phyloP scores from a whole-genome alignment of 2,888 invertebrate genomes.

The Pachydiplax longipennis region DNA sequence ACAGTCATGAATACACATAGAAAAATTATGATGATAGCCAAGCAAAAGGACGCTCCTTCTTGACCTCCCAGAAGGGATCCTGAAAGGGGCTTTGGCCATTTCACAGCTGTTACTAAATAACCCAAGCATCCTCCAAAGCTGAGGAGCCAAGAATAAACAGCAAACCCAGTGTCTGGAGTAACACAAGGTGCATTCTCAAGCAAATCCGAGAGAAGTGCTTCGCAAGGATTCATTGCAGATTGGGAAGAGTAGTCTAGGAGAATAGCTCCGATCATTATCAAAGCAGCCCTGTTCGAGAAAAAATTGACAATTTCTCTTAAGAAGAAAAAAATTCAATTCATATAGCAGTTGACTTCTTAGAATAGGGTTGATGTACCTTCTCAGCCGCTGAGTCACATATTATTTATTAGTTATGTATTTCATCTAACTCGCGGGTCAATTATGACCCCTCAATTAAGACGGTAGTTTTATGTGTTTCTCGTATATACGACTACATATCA shows the following conservation, averaged over 20 bases:
- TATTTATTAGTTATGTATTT: no score
- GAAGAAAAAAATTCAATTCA: no score
- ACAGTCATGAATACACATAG: conserved; percentile 52
- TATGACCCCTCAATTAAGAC: no score
- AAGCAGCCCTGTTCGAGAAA: conserved; percentile 47
- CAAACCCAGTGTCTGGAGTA: conserved; percentile 52
- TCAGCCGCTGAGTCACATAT: no score
- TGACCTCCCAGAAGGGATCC: conserved; percentile 50
- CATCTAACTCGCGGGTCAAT: no score
- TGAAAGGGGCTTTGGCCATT: conserved; percentile 51
- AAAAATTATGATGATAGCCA: conserved; percentile 52
- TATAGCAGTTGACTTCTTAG: no score
- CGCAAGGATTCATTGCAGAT: conserved; percentile 55
- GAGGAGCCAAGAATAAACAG: conserved; percentile 55
- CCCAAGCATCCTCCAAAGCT: conserved; percentile 56
- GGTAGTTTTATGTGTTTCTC: no score
- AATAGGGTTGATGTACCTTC: no score
- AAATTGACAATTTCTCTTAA: no score
- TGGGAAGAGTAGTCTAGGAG: conserved; percentile 54
- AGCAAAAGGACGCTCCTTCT: conserved; percentile 54
- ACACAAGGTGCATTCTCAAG: conserved; percentile 50
- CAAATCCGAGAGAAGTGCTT: conserved; percentile 55
- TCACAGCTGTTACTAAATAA: conserved; percentile 54
- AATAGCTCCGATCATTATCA: conserved; percentile 53
- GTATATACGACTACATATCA: no score